Percentiles rank a stretch among this genome's conserved stretches.
phyloP scores from a whole-genome alignment of 1,140 invertebrate species.

The Phenacoccus solenopsis region DNA sequence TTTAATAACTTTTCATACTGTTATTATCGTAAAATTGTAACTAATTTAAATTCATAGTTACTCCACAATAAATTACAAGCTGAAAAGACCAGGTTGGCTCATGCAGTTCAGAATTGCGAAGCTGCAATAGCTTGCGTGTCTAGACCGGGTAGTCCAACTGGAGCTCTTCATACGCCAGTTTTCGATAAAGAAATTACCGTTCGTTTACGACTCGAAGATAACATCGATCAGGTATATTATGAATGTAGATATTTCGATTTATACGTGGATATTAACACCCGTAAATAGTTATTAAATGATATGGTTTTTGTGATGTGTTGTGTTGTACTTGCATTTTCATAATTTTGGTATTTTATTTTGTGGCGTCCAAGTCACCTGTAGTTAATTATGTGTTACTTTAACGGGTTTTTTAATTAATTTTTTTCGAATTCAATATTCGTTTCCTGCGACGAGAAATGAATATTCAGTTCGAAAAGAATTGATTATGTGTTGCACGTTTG shows the following conservation, averaged over 20 bases:
- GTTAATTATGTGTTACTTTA: background rate
- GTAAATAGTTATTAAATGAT: too few species aligned
- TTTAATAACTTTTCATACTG: background rate
- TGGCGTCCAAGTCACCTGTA: background rate
- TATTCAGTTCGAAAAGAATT: background rate
- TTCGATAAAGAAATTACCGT: slow-evolving; percentile 72
- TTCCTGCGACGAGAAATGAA: too few species aligned
- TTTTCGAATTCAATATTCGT: background rate
- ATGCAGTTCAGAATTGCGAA: slow-evolving; percentile 80
- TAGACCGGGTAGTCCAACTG: slow-evolving; percentile 72
- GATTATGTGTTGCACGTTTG: background rate
- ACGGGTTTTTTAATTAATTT: background rate
- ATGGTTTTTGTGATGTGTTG: background rate
- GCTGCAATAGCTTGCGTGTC: slow-evolving; percentile 84
- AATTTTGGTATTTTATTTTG: too few species aligned
- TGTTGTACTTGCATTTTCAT: background rate
- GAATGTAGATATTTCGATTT: too few species aligned
- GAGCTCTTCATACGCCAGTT: slow-evolving; percentile 63
- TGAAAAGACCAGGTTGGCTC: slow-evolving; percentile 71
- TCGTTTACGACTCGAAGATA: slow-evolving; percentile 67
- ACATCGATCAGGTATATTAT: slow-evolving; percentile 71
- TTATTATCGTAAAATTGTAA: background rate
- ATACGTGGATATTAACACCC: too few species aligned
- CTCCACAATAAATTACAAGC: slow-evolving; percentile 73
- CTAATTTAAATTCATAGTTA: slow-evolving; percentile 35